These are phyloP conservation scores for Alsophila aescularia DNA, from an alignment of 2,888 invertebrate genomes.

Conservation along the genomic window DNA sequence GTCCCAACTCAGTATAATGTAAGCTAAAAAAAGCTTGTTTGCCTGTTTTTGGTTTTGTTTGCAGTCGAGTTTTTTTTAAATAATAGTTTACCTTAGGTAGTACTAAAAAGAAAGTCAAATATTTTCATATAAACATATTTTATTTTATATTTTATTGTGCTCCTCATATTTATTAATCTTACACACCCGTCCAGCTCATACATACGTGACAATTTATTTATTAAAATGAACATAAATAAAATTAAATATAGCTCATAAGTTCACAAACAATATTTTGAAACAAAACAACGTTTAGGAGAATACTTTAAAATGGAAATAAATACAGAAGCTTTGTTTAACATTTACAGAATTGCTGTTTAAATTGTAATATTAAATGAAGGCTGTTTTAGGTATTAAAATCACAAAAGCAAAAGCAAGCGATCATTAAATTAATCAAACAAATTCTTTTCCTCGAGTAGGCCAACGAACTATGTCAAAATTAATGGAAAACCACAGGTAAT, in stretches of 20 bases:
- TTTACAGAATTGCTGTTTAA: background rate
- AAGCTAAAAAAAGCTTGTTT: no score
- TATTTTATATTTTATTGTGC: slow-evolving; percentile 82
- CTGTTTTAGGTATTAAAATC: slow-evolving; percentile 25
- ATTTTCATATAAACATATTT: slow-evolving; percentile 79
- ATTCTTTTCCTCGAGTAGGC: background rate
- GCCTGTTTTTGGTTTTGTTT: no score
- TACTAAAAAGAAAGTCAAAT: slow-evolving; percentile 44
- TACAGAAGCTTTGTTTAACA: background rate
- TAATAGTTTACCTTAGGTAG: no score
- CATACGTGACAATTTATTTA: slow-evolving; percentile 67
- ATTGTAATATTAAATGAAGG: background rate
- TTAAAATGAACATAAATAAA: slow-evolving; percentile 72
- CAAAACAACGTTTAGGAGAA: slow-evolving; percentile 42
- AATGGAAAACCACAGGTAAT: no score
- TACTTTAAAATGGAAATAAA: background rate
- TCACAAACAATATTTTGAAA: slow-evolving; percentile 47
- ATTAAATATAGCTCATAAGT: slow-evolving; percentile 43
- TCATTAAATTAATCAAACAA: slow-evolving; percentile 37
- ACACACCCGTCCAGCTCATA: slow-evolving; percentile 66
- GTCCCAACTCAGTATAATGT: no score
- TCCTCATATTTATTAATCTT: slow-evolving; percentile 77
- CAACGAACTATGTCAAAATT: background rate
- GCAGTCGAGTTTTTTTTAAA: no score
- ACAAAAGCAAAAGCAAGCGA: slow-evolving; percentile 20